These are phyloP conservation scores for Acholoe squamosa DNA, from an alignment of 2,888 invertebrate genomes.

Conservation along the genomic window DNA sequence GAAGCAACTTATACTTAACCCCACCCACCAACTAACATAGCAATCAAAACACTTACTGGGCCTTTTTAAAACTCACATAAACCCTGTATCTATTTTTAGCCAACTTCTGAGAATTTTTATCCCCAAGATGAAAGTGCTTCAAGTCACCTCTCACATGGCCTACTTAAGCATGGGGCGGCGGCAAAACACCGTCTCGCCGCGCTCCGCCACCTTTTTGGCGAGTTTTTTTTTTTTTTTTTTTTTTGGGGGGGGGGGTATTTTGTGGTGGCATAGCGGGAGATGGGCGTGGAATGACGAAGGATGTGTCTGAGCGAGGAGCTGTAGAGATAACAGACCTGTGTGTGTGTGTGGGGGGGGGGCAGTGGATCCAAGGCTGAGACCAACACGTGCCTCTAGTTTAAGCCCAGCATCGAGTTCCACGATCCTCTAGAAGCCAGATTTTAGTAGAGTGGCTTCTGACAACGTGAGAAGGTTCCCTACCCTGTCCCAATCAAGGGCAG, in stretches of 20 bases:
- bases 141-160: not conserved
- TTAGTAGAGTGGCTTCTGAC: too few species aligned
- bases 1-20: not conserved
- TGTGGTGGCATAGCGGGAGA: not conserved
- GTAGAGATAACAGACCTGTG: not conserved
- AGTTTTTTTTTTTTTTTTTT: not conserved
- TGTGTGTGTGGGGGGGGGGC: not conserved
- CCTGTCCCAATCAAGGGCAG: too few species aligned
- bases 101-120: not conserved
- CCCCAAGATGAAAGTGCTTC: not conserved
- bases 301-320: not conserved
- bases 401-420: not conserved
- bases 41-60: not conserved
- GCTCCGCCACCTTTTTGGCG: not conserved
- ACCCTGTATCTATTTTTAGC: not conserved
- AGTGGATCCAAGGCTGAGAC: not conserved
- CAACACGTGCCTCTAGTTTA: not conserved
- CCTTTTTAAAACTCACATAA: not conserved
- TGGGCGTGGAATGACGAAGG: slow-evolving; percentile 7
- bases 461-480: not conserved
- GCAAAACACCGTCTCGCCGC: not conserved
- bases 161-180: not conserved
- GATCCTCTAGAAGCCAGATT: too few species aligned
- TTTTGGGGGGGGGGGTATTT: not conserved
- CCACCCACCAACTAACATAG: not conserved